Conservation (phyloP, 2,113 vertebrate genomes). For the Bettongia penicillata region DNA sequence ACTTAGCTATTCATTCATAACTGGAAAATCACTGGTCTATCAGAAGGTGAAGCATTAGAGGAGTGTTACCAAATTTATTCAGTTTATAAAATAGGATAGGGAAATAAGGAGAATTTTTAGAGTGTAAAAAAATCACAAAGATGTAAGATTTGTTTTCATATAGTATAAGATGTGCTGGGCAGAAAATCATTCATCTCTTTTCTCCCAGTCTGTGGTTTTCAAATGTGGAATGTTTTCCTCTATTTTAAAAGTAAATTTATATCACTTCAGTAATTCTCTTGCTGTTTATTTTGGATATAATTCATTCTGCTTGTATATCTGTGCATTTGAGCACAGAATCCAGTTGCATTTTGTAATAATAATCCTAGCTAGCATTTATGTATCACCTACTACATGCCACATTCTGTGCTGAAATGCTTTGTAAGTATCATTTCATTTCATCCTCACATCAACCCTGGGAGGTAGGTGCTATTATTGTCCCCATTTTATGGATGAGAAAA, state of each 20-base stretch:
- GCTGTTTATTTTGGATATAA: slow-evolving; percentile 25
- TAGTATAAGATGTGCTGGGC: not conserved
- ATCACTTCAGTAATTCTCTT: slow-evolving; percentile 3
- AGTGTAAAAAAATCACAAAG: not conserved
- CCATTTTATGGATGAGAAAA: not conserved
- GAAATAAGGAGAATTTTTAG: not conserved
- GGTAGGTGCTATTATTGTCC: not conserved
- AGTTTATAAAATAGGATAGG: not conserved
- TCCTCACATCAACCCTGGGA: not conserved
- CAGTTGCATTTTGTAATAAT: not conserved
- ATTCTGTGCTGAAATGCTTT: not conserved
- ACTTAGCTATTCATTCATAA: not conserved
- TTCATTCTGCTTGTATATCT: slow-evolving; percentile 31
- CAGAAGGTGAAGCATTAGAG: not conserved
- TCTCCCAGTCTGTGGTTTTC: not conserved
- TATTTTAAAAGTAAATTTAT: slow-evolving; percentile 49
- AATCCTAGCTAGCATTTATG: not conserved
- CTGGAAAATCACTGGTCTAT: not conserved
- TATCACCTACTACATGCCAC: not conserved
- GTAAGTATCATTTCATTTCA: not conserved
- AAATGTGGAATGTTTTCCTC: not conserved
- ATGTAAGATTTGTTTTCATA: slow-evolving; percentile 7
- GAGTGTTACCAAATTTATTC: not conserved
- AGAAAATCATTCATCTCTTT: not conserved
- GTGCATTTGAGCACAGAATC: not conserved